Evolutionary conservation across 2,113 vertebrate species (phyloP).

Genomic region (Prunella himalayana): DNA sequence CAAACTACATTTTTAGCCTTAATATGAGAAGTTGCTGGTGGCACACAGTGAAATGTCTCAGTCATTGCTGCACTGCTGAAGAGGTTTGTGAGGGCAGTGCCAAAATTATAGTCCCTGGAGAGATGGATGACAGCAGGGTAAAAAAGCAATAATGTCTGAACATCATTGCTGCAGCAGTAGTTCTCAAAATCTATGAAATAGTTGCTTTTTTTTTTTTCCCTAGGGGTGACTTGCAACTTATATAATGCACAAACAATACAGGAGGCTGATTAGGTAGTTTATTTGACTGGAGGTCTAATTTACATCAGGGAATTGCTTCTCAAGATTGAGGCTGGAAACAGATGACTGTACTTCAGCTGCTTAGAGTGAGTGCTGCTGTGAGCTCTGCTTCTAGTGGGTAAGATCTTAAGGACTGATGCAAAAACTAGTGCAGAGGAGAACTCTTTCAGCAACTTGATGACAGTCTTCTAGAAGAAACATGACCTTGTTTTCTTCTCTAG

Average conservation of each 20-base stretch:
- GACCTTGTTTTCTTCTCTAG: constrained; percentile 39
- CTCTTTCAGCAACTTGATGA: constrained; percentile 14
- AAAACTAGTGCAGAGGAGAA: not conserved
- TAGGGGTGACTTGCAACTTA: not conserved
- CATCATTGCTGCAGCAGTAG: not conserved
- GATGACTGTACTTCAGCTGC: not conserved
- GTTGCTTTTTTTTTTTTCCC: not conserved
- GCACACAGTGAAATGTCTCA: not conserved
- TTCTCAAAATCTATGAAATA: not conserved
- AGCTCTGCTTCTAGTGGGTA: not conserved
- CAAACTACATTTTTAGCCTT: not conserved
- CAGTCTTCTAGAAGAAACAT: not conserved
- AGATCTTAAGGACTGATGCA: not conserved
- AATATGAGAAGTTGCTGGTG: not conserved
- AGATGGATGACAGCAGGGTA: not conserved
- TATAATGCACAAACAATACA: not conserved
- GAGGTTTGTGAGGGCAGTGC: not conserved
- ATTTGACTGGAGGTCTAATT: constrained; percentile 24
- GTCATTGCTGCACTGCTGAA: not conserved
- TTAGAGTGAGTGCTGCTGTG: not conserved
- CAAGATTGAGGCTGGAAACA: not conserved
- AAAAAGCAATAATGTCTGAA: not conserved
- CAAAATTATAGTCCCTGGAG: not conserved
- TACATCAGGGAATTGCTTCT: constrained; percentile 3
- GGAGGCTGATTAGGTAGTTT: constrained; percentile 23